A percentile compares a stretch with the other conserved stretches of the same genome.
These are phyloP conservation scores for Tenthredo distinguenda DNA, from an alignment of 2,888 invertebrate species.

Conservation along the genomic window DNA sequence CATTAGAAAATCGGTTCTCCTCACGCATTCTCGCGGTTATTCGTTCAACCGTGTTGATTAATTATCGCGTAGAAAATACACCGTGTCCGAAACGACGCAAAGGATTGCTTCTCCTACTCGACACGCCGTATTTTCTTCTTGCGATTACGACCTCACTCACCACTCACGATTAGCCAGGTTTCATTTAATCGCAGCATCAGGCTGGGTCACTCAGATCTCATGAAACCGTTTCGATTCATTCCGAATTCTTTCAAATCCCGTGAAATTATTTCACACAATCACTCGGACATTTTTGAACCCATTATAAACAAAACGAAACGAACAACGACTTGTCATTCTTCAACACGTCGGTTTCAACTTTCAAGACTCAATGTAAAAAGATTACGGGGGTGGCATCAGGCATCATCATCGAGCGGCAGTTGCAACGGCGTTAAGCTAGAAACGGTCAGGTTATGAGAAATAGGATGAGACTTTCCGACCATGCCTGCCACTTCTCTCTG, in stretches of 20 bases:
- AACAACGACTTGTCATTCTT: background rate
- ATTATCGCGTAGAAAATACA: conserved; percentile 16
- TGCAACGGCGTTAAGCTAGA: conserved; percentile 41
- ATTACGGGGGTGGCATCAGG: background rate
- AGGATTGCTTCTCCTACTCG: conserved; percentile 28
- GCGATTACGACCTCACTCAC: background rate
- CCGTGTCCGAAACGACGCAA: conserved; percentile 19
- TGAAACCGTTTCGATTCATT: background rate
- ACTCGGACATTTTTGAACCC: background rate
- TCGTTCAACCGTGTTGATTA: conserved; percentile 25
- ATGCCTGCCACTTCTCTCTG: background rate
- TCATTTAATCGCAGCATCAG: background rate
- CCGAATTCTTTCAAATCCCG: background rate
- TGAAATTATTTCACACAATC: background rate
- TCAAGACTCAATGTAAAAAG: background rate
- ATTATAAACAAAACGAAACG: background rate
- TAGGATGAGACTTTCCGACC: conserved; percentile 43
- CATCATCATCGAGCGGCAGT: conserved; percentile 31
- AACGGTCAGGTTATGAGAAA: conserved; percentile 42
- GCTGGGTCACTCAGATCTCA: background rate
- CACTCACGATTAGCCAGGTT: background rate
- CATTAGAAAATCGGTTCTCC: background rate
- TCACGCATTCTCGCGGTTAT: background rate
- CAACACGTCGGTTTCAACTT: background rate
- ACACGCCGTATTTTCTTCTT: background rate